A percentile compares a stretch with the other conserved stretches of the same genome.
phyloP scores from a whole-genome alignment of 2,888 invertebrate species.

The Papilio gigon region DNA sequence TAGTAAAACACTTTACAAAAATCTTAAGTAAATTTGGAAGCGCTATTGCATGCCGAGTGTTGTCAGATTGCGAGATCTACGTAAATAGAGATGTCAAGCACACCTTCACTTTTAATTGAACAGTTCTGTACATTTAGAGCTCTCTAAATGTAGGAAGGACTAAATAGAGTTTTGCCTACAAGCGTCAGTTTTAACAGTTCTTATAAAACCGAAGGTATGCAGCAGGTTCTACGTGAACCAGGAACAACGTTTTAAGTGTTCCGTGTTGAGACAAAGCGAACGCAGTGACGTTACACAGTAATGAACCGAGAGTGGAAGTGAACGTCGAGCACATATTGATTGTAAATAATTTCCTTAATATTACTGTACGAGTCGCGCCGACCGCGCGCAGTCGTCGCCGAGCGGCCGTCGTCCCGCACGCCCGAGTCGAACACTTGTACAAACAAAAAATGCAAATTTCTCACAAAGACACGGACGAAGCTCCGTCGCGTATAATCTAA shows the following conservation, averaged over 20 bases:
- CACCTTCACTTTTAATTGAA: no score
- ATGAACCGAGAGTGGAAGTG: background rate
- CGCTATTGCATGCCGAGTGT: slow-evolving; percentile 2
- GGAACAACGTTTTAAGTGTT: no score
- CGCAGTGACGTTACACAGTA: background rate
- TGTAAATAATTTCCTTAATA: slow-evolving; percentile 24
- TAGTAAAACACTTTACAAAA: slow-evolving; percentile 4
- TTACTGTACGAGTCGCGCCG: background rate
- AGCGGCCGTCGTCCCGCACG: slow-evolving; percentile 13
- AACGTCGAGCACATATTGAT: slow-evolving; percentile 15
- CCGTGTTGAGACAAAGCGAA: background rate
- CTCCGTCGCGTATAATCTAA: slow-evolving; percentile 43
- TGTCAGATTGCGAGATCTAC: background rate
- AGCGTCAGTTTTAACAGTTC: no score
- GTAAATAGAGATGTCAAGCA: background rate
- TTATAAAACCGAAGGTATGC: no score
- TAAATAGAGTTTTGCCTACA: no score
- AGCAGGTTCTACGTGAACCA: background rate
- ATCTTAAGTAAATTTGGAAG: slow-evolving; percentile 33
- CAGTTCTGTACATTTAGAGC: no score
- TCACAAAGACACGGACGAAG: slow-evolving; percentile 13
- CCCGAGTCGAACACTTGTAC: background rate
- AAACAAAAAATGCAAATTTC: slow-evolving; percentile 29
- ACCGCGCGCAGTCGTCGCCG: no score
- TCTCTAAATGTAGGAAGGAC: no score